A percentile compares a stretch with the other conserved stretches of the same genome.
Conservation (phyloP, 1,140 invertebrate genomes). For the Lepidostoma basale region DNA sequence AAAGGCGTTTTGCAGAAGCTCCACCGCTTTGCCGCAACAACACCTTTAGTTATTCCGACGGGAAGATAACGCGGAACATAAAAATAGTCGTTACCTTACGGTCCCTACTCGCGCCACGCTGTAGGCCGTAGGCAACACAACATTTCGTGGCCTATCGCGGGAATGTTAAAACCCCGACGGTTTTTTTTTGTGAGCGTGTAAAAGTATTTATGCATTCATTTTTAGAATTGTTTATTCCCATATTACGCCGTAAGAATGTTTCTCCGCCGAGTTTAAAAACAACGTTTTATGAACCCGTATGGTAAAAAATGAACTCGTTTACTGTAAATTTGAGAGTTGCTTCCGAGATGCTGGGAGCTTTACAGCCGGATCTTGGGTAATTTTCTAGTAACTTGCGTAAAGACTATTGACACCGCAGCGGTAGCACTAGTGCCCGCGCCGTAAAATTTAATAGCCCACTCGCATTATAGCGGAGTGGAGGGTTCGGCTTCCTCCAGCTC, state of each 20-base stretch:
- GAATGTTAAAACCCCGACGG: neutral
- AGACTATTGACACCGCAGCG: too few relatives aligned
- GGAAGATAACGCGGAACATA: constrained; percentile 17
- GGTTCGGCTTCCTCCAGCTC: neutral
- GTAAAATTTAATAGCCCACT: neutral
- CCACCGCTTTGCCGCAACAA: neutral
- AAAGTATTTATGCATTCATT: neutral
- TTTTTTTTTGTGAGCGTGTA: constrained; percentile 3
- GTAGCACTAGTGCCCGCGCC: too few relatives aligned
- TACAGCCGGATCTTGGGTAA: too few relatives aligned
- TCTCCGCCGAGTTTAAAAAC: too few relatives aligned
- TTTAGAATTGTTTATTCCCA: neutral
- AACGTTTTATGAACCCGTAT: too few relatives aligned
- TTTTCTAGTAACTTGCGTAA: too few relatives aligned
- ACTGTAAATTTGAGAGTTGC: too few relatives aligned
- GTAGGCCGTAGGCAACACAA: neutral
- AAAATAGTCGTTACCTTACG: constrained; percentile 22
- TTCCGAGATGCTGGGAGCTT: too few relatives aligned
- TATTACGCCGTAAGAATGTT: too few relatives aligned
- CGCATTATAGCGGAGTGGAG: too few relatives aligned
- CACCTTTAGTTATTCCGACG: constrained; percentile 4
- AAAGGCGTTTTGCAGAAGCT: neutral
- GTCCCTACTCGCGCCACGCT: neutral
- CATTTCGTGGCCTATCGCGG: neutral
- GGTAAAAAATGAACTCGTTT: too few relatives aligned